phyloP scores from a whole-genome alignment of 1,140 invertebrate genomes.

The Ericerus pela region DNA sequence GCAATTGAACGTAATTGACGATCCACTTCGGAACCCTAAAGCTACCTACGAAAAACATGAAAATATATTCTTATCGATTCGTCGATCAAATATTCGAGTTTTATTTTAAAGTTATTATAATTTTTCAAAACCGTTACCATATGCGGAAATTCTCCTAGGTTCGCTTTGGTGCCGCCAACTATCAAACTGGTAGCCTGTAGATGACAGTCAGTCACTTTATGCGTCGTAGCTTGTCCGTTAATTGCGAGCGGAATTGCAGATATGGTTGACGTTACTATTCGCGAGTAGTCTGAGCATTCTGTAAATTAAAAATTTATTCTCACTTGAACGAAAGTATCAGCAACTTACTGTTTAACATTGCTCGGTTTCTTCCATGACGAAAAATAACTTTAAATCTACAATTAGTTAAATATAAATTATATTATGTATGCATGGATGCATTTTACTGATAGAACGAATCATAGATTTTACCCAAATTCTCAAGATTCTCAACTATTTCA shows the following conservation, averaged over 20 bases:
- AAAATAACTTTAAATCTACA: too few species aligned
- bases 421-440: too few species aligned
- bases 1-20: slow-evolving; percentile 25
- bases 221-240: slow-evolving; percentile 8
- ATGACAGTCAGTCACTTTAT: slow-evolving; percentile 30
- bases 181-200: slow-evolving; percentile 33
- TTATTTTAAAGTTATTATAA: too few species aligned
- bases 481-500: too few species aligned
- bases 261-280: slow-evolving; percentile 26
- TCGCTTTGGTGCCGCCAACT: slow-evolving; percentile 34
- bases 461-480: too few species aligned
- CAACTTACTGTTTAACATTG: too few species aligned
- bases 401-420: too few species aligned
- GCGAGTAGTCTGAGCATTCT: slow-evolving; percentile 34
- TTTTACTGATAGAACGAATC: too few species aligned
- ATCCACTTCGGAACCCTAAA: slow-evolving; percentile 21
- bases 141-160: slow-evolving; percentile 39
- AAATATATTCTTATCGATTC: not conserved
- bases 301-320: slow-evolving; percentile 21
- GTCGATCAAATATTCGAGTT: not conserved
- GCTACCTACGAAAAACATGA: slow-evolving; percentile 21
- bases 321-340: too few species aligned
- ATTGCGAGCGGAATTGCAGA: slow-evolving; percentile 30
- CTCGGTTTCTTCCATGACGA: too few species aligned
- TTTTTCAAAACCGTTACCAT: too few species aligned